Evolutionary conservation across 2,113 vertebrate species (phyloP), one percentile per base, ranked within the genome.

Genomic region (Psilopsiagon aymara): DNA sequence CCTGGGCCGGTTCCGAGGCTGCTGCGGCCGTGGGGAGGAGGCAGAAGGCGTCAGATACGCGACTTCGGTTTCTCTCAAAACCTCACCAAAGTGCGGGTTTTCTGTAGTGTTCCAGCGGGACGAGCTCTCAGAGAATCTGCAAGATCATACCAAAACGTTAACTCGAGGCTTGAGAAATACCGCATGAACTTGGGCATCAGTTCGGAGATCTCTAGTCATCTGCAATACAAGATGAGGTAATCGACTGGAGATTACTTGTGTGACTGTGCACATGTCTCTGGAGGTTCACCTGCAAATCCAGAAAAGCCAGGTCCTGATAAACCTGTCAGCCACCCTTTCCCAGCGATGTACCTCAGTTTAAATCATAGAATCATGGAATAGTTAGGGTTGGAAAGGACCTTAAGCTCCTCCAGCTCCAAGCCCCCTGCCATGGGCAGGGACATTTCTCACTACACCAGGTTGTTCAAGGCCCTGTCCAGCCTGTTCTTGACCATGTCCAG

Each of bases 171-270:
- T 24, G 63, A 55, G 83, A 63, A 57, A 20, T 17, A 17, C 44
- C 8, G 0, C 7, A 4, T 0, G 1, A 52, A 11, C 17, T 4
- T 49, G 44, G 16, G 15, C 10, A n/a, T 18, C 9, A 14, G 1
- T 8, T 13, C 24, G 17, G 39, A 46, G 20, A 25, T 13, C 31
- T 35, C 33, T 33, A 19, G 53, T 20, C 19, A 14, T 9, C 60
- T 44, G 6, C 1, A 1, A 28, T 2, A 25, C 10, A 23, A 55
- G 39, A 27, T 13, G 25, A 57, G 20, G 21, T 55, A 49, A 37
- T 43, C 1, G 3, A 2, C 9, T 12, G 37, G 37, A 25, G 28
- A 11, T 46, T 13, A 28, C 64, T 21, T n/a, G 10, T 39, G 37
- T 0, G 1, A 33, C 35, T 29, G 35, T 6, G 1, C 7, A 3